phyloP scores from a whole-genome alignment of 2,797 vertebrate species.

The Peromyscus attwateri region DNA sequence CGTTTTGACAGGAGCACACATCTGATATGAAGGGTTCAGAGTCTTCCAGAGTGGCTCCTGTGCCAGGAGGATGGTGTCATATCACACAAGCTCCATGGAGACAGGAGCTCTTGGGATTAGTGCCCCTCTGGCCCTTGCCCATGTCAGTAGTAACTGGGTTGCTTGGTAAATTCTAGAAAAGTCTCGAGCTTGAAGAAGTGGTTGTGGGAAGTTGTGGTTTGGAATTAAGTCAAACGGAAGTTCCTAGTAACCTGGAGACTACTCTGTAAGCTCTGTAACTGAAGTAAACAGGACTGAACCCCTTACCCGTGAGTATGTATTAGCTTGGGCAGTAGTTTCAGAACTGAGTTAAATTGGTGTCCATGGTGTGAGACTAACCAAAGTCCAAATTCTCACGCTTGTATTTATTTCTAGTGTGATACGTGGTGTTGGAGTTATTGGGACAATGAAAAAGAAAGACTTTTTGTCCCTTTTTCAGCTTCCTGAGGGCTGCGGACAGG shows the following conservation, averaged over 20 bases:
- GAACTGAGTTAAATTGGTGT: neutral
- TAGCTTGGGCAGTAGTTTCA: neutral
- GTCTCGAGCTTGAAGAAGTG: neutral
- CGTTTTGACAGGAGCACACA: neutral
- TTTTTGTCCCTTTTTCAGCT: neutral
- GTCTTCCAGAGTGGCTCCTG: neutral
- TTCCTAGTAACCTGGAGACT: neutral
- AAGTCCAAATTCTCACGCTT: neutral
- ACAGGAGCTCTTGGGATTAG: neutral
- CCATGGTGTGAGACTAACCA: neutral
- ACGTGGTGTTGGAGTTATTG: neutral
- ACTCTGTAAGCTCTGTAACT: neutral
- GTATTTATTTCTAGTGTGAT: neutral
- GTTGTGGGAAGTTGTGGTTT: neutral
- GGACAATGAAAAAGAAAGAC: neutral
- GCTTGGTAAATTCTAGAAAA: neutral
- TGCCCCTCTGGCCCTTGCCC: neutral
- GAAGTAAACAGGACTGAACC: neutral
- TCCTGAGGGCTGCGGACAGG: neutral
- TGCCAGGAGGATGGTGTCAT: neutral
- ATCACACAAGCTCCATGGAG: neutral
- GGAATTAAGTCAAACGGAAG: neutral
- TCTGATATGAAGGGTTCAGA: neutral
- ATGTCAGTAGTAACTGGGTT: neutral
- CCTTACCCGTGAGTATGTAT: neutral